A percentile compares a stretch with the other conserved stretches of the same genome.
Conservation (phyloP, 2,113 vertebrate species). For the Heterotilapia buettikoferi region DNA sequence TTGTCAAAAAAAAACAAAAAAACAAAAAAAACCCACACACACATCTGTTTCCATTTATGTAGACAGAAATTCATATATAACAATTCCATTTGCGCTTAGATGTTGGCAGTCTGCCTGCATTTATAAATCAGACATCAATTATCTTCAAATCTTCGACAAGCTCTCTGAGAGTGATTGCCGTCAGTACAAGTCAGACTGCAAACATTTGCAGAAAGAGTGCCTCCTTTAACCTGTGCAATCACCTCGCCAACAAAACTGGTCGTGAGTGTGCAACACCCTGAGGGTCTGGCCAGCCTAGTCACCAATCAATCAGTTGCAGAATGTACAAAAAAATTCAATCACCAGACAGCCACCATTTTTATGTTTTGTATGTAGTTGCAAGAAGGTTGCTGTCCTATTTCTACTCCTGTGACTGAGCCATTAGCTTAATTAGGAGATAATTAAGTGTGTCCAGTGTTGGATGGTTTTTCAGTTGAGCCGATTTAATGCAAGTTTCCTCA, state of each 20-base stretch:
- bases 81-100: background rate
- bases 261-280: background rate
- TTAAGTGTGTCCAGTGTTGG: accelerated
- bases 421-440: background rate
- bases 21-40: accelerated
- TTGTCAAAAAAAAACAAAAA: accelerated
- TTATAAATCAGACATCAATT: background rate
- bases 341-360: background rate
- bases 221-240: background rate
- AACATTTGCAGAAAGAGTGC: background rate
- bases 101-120: accelerated
- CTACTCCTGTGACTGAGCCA: background rate
- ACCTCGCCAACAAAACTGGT: background rate
- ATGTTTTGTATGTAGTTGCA: background rate
- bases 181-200: background rate
- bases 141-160: too few relatives aligned
- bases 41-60: too few relatives aligned
- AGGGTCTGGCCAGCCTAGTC: background rate
- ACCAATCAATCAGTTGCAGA: background rate
- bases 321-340: background rate
- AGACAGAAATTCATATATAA: background rate
- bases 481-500: background rate
- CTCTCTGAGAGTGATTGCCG: background rate
- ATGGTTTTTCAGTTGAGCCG: accelerated
- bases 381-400: background rate